Percentiles rank a stretch among this genome's conserved stretches.
Evolutionary conservation across 2,888 invertebrate genomes (phyloP).

Genomic region (Cataglyphis altisquamis): DNA sequence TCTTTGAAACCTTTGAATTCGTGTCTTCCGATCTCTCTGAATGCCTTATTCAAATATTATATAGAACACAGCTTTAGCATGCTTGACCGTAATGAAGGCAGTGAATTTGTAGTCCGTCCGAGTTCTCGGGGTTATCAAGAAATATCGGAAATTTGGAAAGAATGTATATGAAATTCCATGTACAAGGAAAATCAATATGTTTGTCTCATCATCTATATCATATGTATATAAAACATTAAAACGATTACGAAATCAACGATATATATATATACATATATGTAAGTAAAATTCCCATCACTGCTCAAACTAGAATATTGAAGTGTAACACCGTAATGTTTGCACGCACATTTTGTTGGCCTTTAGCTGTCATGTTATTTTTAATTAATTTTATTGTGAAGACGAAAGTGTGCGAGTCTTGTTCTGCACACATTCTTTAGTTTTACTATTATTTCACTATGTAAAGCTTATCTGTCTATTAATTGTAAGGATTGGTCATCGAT

Average conservation of each 20-base stretch:
- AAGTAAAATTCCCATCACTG: neutral
- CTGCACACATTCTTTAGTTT: neutral
- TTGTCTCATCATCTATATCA: conserved; percentile 48
- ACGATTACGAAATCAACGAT: neutral
- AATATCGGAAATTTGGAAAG: conserved; percentile 36
- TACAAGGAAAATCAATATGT: conserved; percentile 33
- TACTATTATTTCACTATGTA: neutral
- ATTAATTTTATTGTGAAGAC: neutral
- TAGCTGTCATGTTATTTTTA: neutral
- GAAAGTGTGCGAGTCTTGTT: neutral
- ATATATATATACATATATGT: neutral
- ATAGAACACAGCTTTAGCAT: conserved; percentile 10
- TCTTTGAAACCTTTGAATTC: conserved; percentile 11
- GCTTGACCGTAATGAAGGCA: conserved; percentile 33
- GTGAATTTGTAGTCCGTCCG: conserved; percentile 22
- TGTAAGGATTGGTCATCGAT: neutral
- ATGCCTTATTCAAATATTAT: conserved; percentile 24
- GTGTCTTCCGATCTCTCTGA: neutral
- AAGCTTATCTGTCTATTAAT: neutral
- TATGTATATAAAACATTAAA: conserved; percentile 49
- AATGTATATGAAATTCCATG: conserved; percentile 57
- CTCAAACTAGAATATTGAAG: neutral
- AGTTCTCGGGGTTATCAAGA: conserved; percentile 45
- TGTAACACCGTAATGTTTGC: neutral
- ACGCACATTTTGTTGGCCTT: neutral